phyloP scores from a whole-genome alignment of 2,113 vertebrate genomes.

The Podarcis cretensis region DNA sequence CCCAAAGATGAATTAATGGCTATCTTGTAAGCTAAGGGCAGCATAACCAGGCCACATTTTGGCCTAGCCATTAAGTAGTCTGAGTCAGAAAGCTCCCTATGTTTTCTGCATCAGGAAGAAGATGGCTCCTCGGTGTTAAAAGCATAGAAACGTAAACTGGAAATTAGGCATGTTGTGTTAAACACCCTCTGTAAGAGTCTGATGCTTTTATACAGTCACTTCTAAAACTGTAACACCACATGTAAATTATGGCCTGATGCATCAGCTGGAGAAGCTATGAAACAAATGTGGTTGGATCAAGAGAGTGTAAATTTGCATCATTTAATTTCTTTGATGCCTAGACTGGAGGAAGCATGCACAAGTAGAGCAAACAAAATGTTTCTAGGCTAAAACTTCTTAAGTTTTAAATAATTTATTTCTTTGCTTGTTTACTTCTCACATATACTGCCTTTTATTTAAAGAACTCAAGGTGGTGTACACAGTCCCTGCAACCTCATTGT shows the following conservation, averaged over 20 bases:
- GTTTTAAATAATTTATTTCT: background rate
- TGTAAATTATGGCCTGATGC: background rate
- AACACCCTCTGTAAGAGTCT: conserved; percentile 4
- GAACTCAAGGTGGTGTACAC: background rate
- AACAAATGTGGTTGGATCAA: conserved; percentile 2
- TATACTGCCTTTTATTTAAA: background rate
- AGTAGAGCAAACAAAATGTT: background rate
- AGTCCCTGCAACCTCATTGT: background rate
- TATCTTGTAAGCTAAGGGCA: background rate
- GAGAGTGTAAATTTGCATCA: background rate
- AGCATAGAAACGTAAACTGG: conserved; percentile 12
- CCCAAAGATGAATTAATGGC: background rate
- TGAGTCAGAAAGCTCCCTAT: background rate
- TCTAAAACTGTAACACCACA: conserved; percentile 13
- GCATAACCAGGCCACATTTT: background rate
- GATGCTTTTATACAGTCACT: background rate
- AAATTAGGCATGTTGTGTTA: background rate
- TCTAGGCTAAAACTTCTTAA: background rate
- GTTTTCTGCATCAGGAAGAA: background rate
- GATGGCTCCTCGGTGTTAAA: background rate
- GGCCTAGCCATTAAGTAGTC: background rate
- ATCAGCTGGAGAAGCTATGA: conserved; percentile 1
- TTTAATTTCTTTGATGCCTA: background rate
- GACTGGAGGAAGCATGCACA: background rate
- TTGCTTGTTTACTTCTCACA: background rate